A percentile compares a stretch with the other conserved stretches of the same genome.
phyloP scores from a whole-genome alignment of 2,113 vertebrate genomes.

The rabbit (Oryctolagus cuniculus) region mOryCun1.1 NC_091434.1:171185501-171186000 shows the following conservation, averaged over 20 bases:
- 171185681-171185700: background rate
- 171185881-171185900: background rate
- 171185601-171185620: background rate
- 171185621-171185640: conserved; percentile 17
- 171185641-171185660: conserved; percentile 12
- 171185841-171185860: background rate
- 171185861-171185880: conserved; percentile 3
- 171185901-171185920: background rate
- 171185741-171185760: background rate
- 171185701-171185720: background rate
- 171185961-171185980: conserved; percentile 25
- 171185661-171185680: background rate
- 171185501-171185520: background rate
- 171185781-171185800: background rate
- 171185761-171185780: background rate
- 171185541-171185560: background rate
- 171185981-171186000: conserved; percentile 33
- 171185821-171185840: background rate
- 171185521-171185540: background rate
- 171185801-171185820: background rate
- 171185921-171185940: conserved; percentile 19
- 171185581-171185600: background rate
- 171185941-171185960: conserved; percentile 23
- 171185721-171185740: background rate
- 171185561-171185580: background rate